Evolutionary conservation across 2,888 invertebrate species (phyloP).

Genomic region (Thalpophila matura): DNA sequence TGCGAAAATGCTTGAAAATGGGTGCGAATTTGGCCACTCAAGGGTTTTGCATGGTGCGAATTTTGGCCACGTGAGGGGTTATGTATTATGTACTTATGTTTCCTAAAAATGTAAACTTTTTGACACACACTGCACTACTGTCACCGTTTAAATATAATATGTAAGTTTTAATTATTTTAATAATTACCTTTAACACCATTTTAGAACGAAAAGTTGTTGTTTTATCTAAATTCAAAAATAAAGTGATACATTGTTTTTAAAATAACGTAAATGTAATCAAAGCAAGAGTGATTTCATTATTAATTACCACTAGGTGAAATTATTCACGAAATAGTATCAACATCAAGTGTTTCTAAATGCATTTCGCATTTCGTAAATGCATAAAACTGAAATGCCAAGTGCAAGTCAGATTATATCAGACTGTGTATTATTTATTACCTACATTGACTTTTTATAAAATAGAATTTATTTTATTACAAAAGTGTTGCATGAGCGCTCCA

Average conservation of each 20-base stretch:
- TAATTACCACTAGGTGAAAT: slow-evolving; percentile 37
- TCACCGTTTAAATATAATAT: not conserved
- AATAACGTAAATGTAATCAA: slow-evolving; percentile 53
- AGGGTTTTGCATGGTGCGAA: too few relatives aligned
- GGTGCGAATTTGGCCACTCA: too few relatives aligned
- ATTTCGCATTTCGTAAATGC: slow-evolving; percentile 42
- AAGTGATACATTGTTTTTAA: slow-evolving; percentile 38
- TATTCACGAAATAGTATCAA: slow-evolving; percentile 32
- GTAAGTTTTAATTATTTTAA: not conserved
- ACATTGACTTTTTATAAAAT: too few relatives aligned
- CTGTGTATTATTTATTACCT: too few relatives aligned
- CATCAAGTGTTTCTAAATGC: slow-evolving; percentile 11
- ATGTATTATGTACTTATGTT: too few relatives aligned
- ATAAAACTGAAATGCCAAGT: not conserved
- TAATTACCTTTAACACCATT: slow-evolving; percentile 50
- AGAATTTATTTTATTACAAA: slow-evolving; percentile 4
- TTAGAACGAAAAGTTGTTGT: slow-evolving; percentile 3
- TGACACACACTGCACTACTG: not conserved
- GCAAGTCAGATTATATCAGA: slow-evolving; percentile 10
- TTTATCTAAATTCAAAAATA: slow-evolving; percentile 19
- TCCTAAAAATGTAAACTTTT: not conserved
- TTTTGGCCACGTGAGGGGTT: too few relatives aligned
- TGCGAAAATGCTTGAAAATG: too few relatives aligned
- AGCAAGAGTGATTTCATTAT: slow-evolving; percentile 33
- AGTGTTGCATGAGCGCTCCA: not conserved